A percentile compares a stretch with the other conserved stretches of the same genome.
Evolutionary conservation across 2,113 vertebrate genomes (phyloP).

Genomic region (Diphyllodes magnificus): DNA sequence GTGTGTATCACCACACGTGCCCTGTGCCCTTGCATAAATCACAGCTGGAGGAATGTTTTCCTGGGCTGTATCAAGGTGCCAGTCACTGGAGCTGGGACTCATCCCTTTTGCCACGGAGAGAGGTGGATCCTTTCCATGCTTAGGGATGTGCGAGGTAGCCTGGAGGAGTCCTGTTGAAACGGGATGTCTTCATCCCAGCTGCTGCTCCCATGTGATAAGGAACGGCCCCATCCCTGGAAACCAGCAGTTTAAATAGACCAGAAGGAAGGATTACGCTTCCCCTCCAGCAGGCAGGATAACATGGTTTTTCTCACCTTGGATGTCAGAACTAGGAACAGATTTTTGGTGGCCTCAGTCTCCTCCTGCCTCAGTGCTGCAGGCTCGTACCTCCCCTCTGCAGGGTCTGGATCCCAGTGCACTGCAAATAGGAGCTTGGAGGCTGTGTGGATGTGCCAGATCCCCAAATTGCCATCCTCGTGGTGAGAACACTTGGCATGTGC

Average conservation of each 20-base stretch:
- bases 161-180: neutral
- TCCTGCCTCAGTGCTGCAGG: neutral
- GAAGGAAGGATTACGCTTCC: neutral
- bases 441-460: neutral
- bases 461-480: neutral
- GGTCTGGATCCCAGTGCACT: neutral
- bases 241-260: neutral
- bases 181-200: neutral
- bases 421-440: neutral
- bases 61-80: neutral
- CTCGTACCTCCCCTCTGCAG: neutral
- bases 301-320: neutral
- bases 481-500: neutral
- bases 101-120: neutral
- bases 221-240: neutral
- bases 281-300: neutral
- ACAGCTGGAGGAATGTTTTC: neutral
- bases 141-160: neutral
- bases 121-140: neutral
- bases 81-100: neutral
- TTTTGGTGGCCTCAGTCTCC: neutral
- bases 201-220: neutral
- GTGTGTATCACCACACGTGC: accelerated
- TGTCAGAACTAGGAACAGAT: conserved; percentile 1
- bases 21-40: neutral